These are phyloP conservation scores for Sitobion miscanthi DNA, from an alignment of 1,140 invertebrate species.

Conservation along the genomic window DNA sequence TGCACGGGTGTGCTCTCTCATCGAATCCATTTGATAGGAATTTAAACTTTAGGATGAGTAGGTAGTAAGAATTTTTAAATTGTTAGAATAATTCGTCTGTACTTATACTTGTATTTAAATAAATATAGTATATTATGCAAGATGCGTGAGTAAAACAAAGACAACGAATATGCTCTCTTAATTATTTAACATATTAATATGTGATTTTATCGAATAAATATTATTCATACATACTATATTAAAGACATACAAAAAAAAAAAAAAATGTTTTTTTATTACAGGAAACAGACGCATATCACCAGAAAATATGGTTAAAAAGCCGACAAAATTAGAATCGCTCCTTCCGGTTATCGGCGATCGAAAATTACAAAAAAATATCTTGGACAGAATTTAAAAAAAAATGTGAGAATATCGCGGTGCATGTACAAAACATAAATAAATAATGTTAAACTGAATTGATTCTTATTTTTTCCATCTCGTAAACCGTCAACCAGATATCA, in stretches of 20 bases:
- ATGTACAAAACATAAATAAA: neutral
- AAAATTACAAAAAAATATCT: conserved; percentile 59
- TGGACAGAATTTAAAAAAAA: conserved; percentile 58
- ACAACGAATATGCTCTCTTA: neutral
- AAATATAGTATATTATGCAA: neutral
- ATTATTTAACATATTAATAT: neutral
- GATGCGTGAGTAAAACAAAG: neutral
- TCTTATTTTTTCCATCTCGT: conserved; percentile 38
- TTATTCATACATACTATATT: neutral
- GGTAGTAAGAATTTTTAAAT: neutral
- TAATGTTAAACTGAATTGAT: neutral
- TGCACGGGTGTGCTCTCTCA: too few species aligned
- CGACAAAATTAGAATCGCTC: conserved; percentile 58
- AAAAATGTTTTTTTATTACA: neutral
- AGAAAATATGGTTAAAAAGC: conserved; percentile 57
- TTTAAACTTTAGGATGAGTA: too few species aligned
- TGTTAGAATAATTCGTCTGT: neutral
- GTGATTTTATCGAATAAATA: neutral
- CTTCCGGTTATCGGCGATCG: conserved; percentile 58
- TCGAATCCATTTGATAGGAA: too few species aligned
- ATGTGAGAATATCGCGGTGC: neutral
- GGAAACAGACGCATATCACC: conserved; percentile 46
- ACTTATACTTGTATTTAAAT: neutral
- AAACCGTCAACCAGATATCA: conserved; percentile 68
- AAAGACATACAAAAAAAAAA: neutral